These are phyloP conservation scores for Parochlus steinenii DNA, from an alignment of 2,888 invertebrate genomes.

Conservation along the genomic window DNA sequence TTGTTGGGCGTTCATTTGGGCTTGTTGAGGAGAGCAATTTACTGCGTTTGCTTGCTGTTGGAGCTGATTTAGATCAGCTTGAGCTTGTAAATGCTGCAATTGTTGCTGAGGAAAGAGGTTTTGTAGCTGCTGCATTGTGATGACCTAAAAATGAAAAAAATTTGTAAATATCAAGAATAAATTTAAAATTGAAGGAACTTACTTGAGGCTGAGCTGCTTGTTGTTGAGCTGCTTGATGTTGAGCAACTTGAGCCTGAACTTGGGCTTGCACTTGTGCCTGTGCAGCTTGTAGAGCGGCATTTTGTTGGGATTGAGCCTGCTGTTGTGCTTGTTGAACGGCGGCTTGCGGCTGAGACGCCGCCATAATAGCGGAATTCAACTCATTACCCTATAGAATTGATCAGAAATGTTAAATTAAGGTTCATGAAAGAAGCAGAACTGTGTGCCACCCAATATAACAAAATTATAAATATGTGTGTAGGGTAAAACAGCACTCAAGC, in stretches of 20 bases:
- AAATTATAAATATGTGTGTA: too few relatives aligned
- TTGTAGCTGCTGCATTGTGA: constrained; percentile 18
- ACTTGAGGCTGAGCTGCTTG: constrained; percentile 8
- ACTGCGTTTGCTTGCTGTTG: constrained; percentile 5
- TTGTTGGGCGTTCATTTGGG: too few relatives aligned
- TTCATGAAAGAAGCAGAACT: too few relatives aligned
- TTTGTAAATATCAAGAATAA: too few relatives aligned
- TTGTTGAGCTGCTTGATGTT: neutral
- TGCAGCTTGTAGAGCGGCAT: constrained; percentile 4
- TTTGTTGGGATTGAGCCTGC: constrained; percentile 8
- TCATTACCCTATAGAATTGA: constrained; percentile 16
- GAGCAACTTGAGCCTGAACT: too few relatives aligned
- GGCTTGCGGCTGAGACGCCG: constrained; percentile 17
- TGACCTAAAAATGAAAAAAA: too few relatives aligned
- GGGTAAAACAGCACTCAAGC: too few relatives aligned
- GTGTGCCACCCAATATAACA: too few relatives aligned
- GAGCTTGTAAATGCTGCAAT: constrained; percentile 10
- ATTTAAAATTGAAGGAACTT: too few relatives aligned
- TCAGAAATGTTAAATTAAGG: too few relatives aligned
- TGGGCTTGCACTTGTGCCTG: constrained; percentile 9
- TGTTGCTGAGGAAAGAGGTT: constrained; percentile 18
- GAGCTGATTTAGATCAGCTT: constrained; percentile 1
- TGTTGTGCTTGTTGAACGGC: constrained; percentile 14
- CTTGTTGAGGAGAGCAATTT: neutral
- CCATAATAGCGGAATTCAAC: constrained; percentile 18